phyloP scores from a whole-genome alignment of 2,888 invertebrate species.

The Lysandra bellargus region DNA sequence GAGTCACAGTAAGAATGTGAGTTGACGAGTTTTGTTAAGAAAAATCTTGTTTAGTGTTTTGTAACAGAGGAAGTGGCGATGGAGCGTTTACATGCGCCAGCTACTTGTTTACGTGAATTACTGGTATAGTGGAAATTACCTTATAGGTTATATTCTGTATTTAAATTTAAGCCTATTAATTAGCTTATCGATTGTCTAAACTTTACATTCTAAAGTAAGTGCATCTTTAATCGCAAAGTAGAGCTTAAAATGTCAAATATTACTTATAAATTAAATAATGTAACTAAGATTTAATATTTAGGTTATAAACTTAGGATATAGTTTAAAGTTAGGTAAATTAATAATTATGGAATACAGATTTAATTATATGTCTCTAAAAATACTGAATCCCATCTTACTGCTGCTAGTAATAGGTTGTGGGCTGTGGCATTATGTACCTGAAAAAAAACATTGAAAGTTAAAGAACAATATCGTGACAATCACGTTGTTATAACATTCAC shows the following conservation, averaged over 20 bases:
- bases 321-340: too few relatives aligned
- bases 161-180: neutral
- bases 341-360: too few relatives aligned
- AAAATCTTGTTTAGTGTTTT: conserved; percentile 55
- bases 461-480: neutral
- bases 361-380: too few relatives aligned
- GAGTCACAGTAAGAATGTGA: conserved; percentile 52
- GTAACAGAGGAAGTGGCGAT: conserved; percentile 57
- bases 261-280: too few relatives aligned
- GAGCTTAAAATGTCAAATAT: too few relatives aligned
- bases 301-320: too few relatives aligned
- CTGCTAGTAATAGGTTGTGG: neutral
- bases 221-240: too few relatives aligned
- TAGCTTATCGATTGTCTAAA: too few relatives aligned
- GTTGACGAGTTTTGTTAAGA: conserved; percentile 55
- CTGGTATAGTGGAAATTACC: neutral
- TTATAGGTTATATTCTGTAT: neutral
- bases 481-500: neutral
- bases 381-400: neutral
- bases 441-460: neutral
- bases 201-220: too few relatives aligned
- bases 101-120: conserved; percentile 18
- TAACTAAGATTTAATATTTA: too few relatives aligned
- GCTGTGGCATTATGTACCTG: neutral
- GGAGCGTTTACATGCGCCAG: conserved; percentile 40